A percentile compares a stretch with the other conserved stretches of the same genome.
Evolutionary conservation across 2,888 invertebrate genomes (phyloP).

Genomic region (Camponotus fellah): DNA sequence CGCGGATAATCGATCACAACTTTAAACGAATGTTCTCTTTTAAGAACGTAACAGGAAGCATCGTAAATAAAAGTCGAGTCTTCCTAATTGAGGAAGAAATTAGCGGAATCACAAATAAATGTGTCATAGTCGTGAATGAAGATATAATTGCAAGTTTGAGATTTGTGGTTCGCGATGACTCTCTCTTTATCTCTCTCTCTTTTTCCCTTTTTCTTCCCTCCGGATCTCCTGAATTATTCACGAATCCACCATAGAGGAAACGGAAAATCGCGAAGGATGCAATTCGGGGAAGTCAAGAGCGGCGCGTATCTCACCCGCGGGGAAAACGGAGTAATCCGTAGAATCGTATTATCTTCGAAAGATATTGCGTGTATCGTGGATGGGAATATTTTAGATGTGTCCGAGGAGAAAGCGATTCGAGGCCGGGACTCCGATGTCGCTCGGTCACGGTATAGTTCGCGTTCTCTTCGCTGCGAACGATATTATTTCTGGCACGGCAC

Average conservation of each 20-base stretch:
- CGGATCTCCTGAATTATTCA: conserved; percentile 37
- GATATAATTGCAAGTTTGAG: conserved; percentile 20
- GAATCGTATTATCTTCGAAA: conserved; percentile 24
- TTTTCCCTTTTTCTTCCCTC: neutral
- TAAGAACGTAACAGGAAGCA: neutral
- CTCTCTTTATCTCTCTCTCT: neutral
- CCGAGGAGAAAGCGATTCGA: conserved; percentile 49
- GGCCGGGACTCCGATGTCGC: conserved; percentile 21
- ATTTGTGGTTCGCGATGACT: conserved; percentile 16
- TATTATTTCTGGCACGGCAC: conserved; percentile 56
- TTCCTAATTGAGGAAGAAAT: neutral
- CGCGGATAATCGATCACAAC: neutral
- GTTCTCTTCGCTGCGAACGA: conserved; percentile 41
- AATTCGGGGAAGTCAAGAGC: conserved; percentile 13
- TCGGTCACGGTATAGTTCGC: conserved; percentile 48
- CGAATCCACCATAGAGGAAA: conserved; percentile 4
- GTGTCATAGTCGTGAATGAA: neutral
- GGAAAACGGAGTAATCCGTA: conserved; percentile 28
- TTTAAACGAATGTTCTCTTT: neutral
- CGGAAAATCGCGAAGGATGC: conserved; percentile 24
- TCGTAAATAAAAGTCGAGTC: neutral
- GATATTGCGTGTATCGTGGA: neutral
- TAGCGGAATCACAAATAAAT: neutral
- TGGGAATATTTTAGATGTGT: conserved; percentile 46
- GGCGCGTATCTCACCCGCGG: conserved; percentile 10